phyloP scores from a whole-genome alignment of 2,888 invertebrate species.

The Mythimna impura region DNA sequence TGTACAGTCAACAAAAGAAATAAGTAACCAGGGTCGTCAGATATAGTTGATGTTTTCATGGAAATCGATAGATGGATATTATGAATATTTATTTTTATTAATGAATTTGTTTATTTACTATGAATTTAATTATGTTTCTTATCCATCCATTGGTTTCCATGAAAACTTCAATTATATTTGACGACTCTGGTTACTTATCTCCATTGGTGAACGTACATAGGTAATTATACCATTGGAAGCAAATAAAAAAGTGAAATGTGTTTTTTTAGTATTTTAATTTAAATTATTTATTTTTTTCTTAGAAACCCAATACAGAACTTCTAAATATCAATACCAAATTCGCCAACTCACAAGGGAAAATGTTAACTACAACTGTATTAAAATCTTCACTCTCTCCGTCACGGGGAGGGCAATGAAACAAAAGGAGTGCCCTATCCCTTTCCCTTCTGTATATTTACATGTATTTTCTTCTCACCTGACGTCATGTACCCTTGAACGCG shows the following conservation, averaged over 20 bases:
- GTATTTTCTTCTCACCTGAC: slow-evolving; percentile 80
- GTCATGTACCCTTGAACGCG: slow-evolving; percentile 85
- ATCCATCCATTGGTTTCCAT: too few species aligned
- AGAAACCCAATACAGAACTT: slow-evolving; percentile 17
- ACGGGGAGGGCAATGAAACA: slow-evolving; percentile 88
- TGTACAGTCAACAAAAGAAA: too few species aligned
- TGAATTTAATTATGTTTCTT: too few species aligned
- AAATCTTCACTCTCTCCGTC: slow-evolving; percentile 82
- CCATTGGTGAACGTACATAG: too few species aligned
- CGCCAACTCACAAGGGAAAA: slow-evolving; percentile 70
- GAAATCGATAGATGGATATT: too few species aligned
- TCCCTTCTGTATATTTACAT: slow-evolving; percentile 70
- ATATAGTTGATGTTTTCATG: too few species aligned
- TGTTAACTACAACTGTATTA: slow-evolving; percentile 88
- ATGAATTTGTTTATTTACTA: too few species aligned
- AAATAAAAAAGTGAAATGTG: background rate
- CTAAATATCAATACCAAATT: slow-evolving; percentile 42
- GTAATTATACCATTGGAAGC: background rate
- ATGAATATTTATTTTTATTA: too few species aligned
- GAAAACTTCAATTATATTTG: too few species aligned
- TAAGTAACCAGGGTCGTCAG: too few species aligned
- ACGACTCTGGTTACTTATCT: too few species aligned
- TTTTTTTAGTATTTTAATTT: background rate
- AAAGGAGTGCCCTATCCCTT: slow-evolving; percentile 80
- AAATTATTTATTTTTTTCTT: background rate